These are phyloP conservation scores for Cuniculus paca DNA, from an alignment of 2,797 vertebrate species.

Conservation along the genomic window DNA sequence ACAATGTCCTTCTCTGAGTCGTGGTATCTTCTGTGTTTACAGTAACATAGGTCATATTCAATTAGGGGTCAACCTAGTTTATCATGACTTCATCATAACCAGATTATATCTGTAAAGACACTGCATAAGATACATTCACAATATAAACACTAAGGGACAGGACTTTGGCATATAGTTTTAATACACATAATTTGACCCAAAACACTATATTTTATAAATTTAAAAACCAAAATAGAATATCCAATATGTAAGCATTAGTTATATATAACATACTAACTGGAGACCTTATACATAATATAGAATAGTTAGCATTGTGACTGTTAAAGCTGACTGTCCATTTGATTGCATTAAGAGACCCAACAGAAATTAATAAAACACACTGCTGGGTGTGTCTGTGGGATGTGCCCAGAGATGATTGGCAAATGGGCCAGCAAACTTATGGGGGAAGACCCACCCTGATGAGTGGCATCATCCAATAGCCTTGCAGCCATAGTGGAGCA, in stretches of 20 bases:
- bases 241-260: not conserved
- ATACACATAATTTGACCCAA: not conserved
- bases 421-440: not conserved
- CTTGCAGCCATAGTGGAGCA: not conserved
- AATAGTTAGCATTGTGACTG: not conserved
- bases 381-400: not conserved
- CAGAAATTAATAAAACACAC: not conserved
- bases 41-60: not conserved
- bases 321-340: not conserved
- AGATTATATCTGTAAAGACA: not conserved
- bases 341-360: not conserved
- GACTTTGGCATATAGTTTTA: not conserved
- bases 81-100: not conserved
- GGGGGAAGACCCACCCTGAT: not conserved
- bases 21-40: not conserved
- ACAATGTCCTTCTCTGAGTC: not conserved
- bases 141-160: not conserved
- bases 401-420: not conserved
- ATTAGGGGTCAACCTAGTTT: not conserved
- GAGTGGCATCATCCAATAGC: not conserved
- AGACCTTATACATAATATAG: not conserved
- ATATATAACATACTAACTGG: not conserved
- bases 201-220: not conserved
- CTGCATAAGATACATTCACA: not conserved
- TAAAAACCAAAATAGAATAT: not conserved